Evolutionary conservation across 2,888 invertebrate genomes (phyloP), one percentile per base, ranked within the genome.

Genomic region (Andrena haemorrhoa): DNA sequence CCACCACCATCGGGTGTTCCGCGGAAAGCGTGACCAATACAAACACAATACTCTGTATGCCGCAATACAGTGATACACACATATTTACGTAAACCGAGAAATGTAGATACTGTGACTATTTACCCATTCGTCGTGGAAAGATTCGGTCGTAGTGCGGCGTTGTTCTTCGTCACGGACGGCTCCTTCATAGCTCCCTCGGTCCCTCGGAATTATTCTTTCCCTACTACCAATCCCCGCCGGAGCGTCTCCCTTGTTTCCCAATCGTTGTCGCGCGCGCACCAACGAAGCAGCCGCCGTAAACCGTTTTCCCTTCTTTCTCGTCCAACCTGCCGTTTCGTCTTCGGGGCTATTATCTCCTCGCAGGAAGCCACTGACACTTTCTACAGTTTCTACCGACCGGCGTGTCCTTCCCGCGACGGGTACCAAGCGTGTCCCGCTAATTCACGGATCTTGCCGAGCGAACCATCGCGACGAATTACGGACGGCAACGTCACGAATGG

Each of bases 51-150:
- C 41, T 5, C 41, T 16, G 12, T 41, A 16, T 16, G 16, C 41
- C 41, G 51, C 47, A n/a, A 6, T n/a, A 31, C 20, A 51, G 47
- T 47, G 47, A n/a, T 12, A 10, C 49, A 49, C 49, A 12, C 7
- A 58, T 16, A 16, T 58, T 20, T 29, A 66, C 51, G 49, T 26
- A 20, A 49, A 51, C 10, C 16, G 66, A n/a, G 49, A 58, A 66
- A n/a, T 58, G 12, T 58, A 26, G 49, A 20, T 16, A 26, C 51
- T 35, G 26, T 41, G 60, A 72, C 58, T 90, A 92, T 90, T 92
- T 93, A 93, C 93, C 93, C 93, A 85, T 92, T 92, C 85, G 88
- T 85, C 72, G 91, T 72, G 73, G 87, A 65, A 86, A 88, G 86
- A 86, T 65, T 76, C 16, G 88, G 83, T 88, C 69, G 64, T 35